Evolutionary conservation across 2,797 vertebrate genomes (phyloP).

Genomic region (Prionace glauca): DNA sequence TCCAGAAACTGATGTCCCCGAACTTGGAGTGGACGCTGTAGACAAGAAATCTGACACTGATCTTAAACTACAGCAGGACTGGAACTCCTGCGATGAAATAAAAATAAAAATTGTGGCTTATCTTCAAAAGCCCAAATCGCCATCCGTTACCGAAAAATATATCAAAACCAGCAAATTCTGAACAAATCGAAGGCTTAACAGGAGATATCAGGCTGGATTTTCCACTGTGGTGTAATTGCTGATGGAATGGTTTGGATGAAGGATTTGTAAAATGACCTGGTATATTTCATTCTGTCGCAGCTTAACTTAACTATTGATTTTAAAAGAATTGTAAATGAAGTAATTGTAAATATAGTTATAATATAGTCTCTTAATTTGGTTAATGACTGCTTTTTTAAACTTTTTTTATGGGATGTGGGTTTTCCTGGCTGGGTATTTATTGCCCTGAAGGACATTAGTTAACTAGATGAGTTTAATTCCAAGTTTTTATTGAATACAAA

Average conservation of each 20-base stretch:
- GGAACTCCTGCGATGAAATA: neutral
- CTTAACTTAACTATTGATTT: too few relatives aligned
- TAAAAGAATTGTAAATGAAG: too few relatives aligned
- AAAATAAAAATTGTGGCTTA: neutral
- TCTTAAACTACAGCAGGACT: neutral
- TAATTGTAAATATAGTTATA: too few relatives aligned
- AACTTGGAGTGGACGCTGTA: neutral
- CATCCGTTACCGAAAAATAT: neutral
- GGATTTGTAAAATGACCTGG: neutral
- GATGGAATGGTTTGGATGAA: neutral
- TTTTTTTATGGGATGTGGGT: too few relatives aligned
- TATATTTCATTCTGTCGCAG: neutral
- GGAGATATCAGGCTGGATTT: neutral
- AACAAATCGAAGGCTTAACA: neutral
- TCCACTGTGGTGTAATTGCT: neutral
- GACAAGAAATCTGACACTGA: neutral
- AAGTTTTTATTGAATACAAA: too few relatives aligned
- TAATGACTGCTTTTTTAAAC: too few relatives aligned
- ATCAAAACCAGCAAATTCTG: neutral
- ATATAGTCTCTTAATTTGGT: too few relatives aligned
- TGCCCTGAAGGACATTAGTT: too few relatives aligned
- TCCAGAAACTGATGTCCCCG: neutral
- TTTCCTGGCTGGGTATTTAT: too few relatives aligned
- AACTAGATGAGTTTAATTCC: too few relatives aligned
- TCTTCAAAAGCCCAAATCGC: neutral